A percentile compares a stretch with the other conserved stretches of the same genome.
Conservation (phyloP, 2,797 vertebrate species). For the Stomatorhinus walkeri region DNA sequence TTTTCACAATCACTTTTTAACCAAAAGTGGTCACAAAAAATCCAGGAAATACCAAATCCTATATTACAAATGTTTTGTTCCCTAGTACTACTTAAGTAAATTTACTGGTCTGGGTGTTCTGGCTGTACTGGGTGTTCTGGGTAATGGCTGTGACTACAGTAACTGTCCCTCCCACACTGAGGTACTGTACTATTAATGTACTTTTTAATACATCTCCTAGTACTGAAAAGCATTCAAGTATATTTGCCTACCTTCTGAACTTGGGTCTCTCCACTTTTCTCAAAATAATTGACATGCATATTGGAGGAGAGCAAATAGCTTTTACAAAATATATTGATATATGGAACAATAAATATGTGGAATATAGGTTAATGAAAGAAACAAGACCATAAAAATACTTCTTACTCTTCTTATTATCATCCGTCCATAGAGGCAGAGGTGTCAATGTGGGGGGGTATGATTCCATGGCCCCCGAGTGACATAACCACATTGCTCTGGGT, state of each 20-base stretch:
- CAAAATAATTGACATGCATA: neutral
- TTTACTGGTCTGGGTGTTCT: neutral
- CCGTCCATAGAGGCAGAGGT: neutral
- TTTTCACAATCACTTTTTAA: neutral
- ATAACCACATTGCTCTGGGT: neutral
- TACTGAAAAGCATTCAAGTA: neutral
- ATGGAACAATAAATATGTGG: neutral
- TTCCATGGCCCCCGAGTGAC: neutral
- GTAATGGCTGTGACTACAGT: neutral
- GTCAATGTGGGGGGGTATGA: neutral
- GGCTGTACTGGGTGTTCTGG: neutral
- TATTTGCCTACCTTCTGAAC: neutral
- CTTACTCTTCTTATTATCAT: neutral
- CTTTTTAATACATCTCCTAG: neutral
- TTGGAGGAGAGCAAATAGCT: neutral
- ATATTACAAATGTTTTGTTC: neutral
- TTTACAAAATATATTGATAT: neutral
- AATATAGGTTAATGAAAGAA: neutral
- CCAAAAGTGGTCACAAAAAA: neutral
- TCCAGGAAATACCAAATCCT: neutral
- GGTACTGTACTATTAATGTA: neutral
- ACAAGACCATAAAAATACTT: neutral
- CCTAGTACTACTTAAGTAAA: neutral
- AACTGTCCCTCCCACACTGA: neutral
- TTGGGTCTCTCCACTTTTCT: neutral